Evolutionary conservation across 2,888 invertebrate genomes (phyloP).

Genomic region (Mesorhabditis belari): DNA sequence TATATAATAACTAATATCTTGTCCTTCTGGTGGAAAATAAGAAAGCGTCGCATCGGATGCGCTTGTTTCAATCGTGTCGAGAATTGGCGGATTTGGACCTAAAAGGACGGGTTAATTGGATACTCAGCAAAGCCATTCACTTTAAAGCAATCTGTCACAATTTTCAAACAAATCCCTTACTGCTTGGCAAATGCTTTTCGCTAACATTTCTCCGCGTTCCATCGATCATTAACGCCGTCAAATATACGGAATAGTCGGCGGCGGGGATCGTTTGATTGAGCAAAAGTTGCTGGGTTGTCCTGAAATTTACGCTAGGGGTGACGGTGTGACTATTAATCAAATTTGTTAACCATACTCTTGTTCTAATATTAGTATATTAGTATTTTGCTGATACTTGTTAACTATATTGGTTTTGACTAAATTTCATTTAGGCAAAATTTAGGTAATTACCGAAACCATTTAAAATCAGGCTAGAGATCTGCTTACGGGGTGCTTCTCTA

Average conservation of each 20-base stretch:
- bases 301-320: constrained; percentile 10
- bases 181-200: constrained; percentile 30
- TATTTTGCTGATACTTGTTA: no score
- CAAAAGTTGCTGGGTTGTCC: constrained; percentile 21
- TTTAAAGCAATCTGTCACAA: constrained; percentile 2
- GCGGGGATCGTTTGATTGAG: constrained; percentile 44
- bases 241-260: constrained; percentile 39
- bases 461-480: no score
- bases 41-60: constrained; percentile 41
- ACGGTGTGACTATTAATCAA: no score
- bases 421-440: no score
- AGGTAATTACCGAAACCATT: no score
- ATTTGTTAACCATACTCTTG: no score
- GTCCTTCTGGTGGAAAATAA: constrained; percentile 38
- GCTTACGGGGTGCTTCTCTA: no score
- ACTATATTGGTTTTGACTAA: no score
- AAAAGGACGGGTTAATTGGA: constrained; percentile 3
- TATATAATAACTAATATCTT: constrained; percentile 22
- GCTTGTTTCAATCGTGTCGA: constrained; percentile 39
- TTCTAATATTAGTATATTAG: no score
- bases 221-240: constrained; percentile 34
- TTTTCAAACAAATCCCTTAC: constrained; percentile 20
- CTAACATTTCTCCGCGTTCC: constrained; percentile 28
- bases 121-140: constrained; percentile 2
- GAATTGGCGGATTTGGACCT: constrained; percentile 40